Conservation (phyloP, 2,888 invertebrate genomes). For the Gisinianus flammeolus region DNA sequence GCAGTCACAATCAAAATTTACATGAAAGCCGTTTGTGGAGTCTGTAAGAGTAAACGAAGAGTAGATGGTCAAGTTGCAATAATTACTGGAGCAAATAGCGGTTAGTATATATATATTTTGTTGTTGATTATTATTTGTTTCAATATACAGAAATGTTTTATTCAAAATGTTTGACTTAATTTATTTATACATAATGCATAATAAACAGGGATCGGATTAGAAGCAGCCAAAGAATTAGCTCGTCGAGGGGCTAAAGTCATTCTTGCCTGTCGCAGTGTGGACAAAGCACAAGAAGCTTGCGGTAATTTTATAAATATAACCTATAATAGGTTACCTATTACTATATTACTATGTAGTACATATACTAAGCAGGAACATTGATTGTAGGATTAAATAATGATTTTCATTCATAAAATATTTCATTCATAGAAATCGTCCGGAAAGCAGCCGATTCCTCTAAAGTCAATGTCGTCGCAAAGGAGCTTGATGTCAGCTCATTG, state of each 20-base stretch:
- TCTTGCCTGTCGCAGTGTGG: slow-evolving; percentile 61
- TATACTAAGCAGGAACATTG: too few relatives aligned
- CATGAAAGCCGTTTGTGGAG: slow-evolving; percentile 56
- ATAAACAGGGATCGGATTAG: slow-evolving; percentile 60
- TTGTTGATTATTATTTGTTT: background rate
- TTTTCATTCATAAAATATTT: background rate
- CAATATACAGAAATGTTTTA: background rate
- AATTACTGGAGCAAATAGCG: slow-evolving; percentile 61
- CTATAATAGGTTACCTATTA: too few relatives aligned
- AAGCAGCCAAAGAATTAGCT: slow-evolving; percentile 60
- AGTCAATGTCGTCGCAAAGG: slow-evolving; percentile 49
- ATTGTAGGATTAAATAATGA: too few relatives aligned
- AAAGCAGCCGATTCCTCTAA: slow-evolving; percentile 45
- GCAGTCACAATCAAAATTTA: slow-evolving; percentile 51
- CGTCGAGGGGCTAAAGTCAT: slow-evolving; percentile 60
- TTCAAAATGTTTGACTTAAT: background rate
- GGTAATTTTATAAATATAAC: slow-evolving; percentile 45
- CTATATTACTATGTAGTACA: too few relatives aligned
- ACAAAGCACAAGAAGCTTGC: slow-evolving; percentile 56
- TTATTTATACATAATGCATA: background rate
- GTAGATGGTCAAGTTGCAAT: slow-evolving; percentile 61
- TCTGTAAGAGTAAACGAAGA: slow-evolving; percentile 60
- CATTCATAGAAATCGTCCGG: slow-evolving; percentile 35
- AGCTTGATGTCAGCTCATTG: slow-evolving; percentile 57
- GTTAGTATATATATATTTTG: slow-evolving; percentile 41